Evolutionary conservation across 1,140 invertebrate species (phyloP), one percentile per base, ranked within the genome.

Genomic region (Teleogryllus occipitalis): DNA sequence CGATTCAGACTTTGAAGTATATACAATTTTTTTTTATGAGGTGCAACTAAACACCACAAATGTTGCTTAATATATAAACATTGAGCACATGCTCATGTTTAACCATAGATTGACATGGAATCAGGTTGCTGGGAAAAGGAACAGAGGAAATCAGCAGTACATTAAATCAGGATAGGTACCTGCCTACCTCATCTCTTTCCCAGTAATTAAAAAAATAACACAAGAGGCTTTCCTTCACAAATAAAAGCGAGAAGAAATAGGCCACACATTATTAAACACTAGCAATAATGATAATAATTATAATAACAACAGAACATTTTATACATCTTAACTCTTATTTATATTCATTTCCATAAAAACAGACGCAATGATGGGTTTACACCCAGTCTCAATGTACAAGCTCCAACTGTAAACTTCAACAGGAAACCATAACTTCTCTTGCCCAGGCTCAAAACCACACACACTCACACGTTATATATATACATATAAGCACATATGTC

Each of bases 291-390:
- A 48, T 47, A 77, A 48, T 48, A 46, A 75, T 76, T 46, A 10
- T 77, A 49, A 54, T 77, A 76, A 76, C 8, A 76, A 77, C 76
- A 77, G 76, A 77, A 77, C 76, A 77, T 47, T 77, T 77, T 77
- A 77, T 77, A 77, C 76, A 77, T 77, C 47, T 54, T 46, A 76
- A 76, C 76, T 76, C 76, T 46, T 76, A 76, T 76, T 76, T 76
- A 76, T 76, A 76, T 76, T 48, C 75, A 18, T 76, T 47, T 49
- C 47, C 48, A 7, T 48, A 48, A n/a, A 77, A 77, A 47, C 47
- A 48, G 12, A 22, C 48, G 49, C 48, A 39, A 12, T 48, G 14
- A 21, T 77, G 48, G 46, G 46, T 48, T 76, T 77, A 65, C 3
- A 18, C 54, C 54, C 47, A 21, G 47, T 47, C 14, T 48, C 76